Conservation (phyloP, 2,113 vertebrate genomes). For the Callorhinus ursinus region DNA sequence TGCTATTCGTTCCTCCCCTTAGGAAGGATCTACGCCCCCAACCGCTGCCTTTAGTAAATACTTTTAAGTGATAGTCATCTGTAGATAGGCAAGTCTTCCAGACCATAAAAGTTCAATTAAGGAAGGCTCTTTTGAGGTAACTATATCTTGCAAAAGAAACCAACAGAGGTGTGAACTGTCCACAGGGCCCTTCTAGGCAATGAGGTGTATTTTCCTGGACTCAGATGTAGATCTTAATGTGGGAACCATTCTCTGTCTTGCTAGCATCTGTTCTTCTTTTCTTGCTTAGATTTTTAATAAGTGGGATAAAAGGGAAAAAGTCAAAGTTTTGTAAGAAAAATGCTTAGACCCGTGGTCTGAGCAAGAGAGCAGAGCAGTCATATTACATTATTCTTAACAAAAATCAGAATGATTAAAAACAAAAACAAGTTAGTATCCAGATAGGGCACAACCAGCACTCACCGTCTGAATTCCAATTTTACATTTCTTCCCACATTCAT, state of each 20-base stretch:
- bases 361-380: not conserved
- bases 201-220: not conserved
- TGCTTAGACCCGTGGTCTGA: not conserved
- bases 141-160: not conserved
- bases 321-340: not conserved
- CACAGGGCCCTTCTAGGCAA: not conserved
- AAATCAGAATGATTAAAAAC: constrained; percentile 46
- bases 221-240: not conserved
- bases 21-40: not conserved
- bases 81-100: not conserved
- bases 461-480: not conserved
- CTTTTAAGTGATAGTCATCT: not conserved
- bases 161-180: not conserved
- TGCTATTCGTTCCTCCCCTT: not conserved
- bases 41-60: not conserved
- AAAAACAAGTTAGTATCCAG: not conserved
- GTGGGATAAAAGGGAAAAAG: not conserved
- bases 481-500: not conserved
- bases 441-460: not conserved
- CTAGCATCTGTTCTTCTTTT: not conserved
- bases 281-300: not conserved
- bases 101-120: not conserved
- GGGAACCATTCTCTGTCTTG: constrained; percentile 11
- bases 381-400: not conserved
- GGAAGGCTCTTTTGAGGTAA: not conserved